These are phyloP conservation scores for Diprion similis DNA, from an alignment of 1,140 invertebrate genomes.

Conservation along the genomic window DNA sequence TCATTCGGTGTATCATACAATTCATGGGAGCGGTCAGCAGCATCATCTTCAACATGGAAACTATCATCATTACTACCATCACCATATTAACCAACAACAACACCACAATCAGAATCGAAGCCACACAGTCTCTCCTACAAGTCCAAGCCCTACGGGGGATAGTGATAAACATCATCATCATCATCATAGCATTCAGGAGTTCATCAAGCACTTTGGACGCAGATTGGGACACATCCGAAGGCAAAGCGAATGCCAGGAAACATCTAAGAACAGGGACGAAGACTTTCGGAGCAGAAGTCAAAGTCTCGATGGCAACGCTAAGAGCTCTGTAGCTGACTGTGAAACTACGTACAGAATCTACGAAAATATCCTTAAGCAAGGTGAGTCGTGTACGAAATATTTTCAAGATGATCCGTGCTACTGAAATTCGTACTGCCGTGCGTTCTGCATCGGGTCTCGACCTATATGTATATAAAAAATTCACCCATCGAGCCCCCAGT, in stretches of 20 bases:
- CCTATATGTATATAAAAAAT: not conserved
- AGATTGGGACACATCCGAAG: conserved; percentile 62
- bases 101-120: conserved; percentile 59
- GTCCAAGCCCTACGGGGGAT: conserved; percentile 44
- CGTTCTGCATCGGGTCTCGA: not conserved
- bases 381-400: conserved; percentile 57
- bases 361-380: conserved; percentile 81
- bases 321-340: conserved; percentile 70
- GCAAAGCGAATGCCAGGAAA: conserved; percentile 59
- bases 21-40: conserved; percentile 43
- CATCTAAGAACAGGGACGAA: conserved; percentile 60
- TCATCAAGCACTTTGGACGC: conserved; percentile 73
- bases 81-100: conserved; percentile 31
- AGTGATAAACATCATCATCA: conserved; percentile 44
- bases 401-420: not conserved
- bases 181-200: conserved; percentile 68
- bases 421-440: not conserved
- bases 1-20: conserved; percentile 47
- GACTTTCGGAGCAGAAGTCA: conserved; percentile 78
- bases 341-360: conserved; percentile 83
- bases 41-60: conserved; percentile 37
- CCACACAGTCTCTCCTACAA: conserved; percentile 38
- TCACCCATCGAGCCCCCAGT: too few relatives aligned
- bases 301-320: conserved; percentile 73
- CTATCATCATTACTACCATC: conserved; percentile 40